Evolutionary conservation across 1,140 invertebrate genomes (phyloP).

Genomic region (Triops longicaudatus): DNA sequence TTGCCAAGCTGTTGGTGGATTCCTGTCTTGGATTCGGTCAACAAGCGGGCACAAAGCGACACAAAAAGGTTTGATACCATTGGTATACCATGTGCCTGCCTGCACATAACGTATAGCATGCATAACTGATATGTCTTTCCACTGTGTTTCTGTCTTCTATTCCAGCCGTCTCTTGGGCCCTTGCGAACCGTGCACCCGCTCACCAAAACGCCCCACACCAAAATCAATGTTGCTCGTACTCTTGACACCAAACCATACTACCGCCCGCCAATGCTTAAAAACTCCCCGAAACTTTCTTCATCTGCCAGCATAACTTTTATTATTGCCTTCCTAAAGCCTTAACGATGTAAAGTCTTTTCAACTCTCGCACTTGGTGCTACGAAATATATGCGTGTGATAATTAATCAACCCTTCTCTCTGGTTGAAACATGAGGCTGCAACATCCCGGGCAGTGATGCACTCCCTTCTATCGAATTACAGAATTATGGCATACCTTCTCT

Average conservation of each 20-base stretch:
- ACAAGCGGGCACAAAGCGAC: no score
- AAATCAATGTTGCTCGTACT: constrained; percentile 4
- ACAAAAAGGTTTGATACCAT: no score
- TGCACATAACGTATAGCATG: not conserved
- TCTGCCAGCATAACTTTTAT: not conserved
- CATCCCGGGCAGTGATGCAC: not conserved
- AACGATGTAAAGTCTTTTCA: not conserved
- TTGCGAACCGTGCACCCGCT: not conserved
- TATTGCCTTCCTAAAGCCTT: not conserved
- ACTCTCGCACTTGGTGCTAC: not conserved
- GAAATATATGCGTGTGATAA: not conserved
- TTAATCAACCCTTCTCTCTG: not conserved
- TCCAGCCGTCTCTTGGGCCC: not conserved
- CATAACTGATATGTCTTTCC: not conserved
- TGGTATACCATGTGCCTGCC: not conserved
- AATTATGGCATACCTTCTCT: not conserved
- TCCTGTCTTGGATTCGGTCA: no score
- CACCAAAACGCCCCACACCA: not conserved
- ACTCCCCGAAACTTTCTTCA: not conserved
- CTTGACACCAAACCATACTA: constrained; percentile 1
- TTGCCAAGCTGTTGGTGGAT: no score
- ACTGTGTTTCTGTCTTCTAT: not conserved
- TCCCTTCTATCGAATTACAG: not conserved
- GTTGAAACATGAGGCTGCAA: not conserved
- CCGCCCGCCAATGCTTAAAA: not conserved